Base-by-base conservation (phyloP, 2,888 invertebrate species). In the Archaeoteleia sp. region DNA sequence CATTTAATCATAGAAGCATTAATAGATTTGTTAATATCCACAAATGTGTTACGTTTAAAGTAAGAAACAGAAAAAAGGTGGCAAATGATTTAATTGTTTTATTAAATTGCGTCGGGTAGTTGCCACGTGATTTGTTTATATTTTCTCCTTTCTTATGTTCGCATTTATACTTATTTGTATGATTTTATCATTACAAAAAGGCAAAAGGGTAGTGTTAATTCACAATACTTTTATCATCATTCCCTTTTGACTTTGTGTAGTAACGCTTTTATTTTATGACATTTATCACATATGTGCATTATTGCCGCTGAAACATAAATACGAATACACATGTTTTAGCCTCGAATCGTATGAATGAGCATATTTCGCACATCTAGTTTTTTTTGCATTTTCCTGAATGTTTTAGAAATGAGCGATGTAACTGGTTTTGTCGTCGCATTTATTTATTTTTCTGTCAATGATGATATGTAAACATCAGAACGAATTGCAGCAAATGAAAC, bases 241-340 rank as follows among this genome's bases (percentile, higher is more conserved):
- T 48, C 60, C 43, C 60, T 66, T 60, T 54, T 32, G 54, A 54
- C 54, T 60, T 66, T 60, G 48, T 54, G 35, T 27, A 35, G 37
- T 37, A 15, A 54, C 43, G 48, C 42, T 53, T 66, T 32, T 66
- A 54, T 51, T 61, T 61, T 61, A 67, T 67, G 51, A 61, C 67
- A 54, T 60, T 54, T 62, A 69, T 69, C 60, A 65, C 60, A 66
- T 66, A 48, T 61, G 63, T 37, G 48, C 57, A 68, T 70, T 67
- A 67, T 71, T 67, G 66, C 67, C 67, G 60, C 62, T 54, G 49
- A 51, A 65, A 67, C 55, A 23, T 46, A 67, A 67, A 67, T 20
- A 57, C 9, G 45, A 57, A 57, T 54, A 63, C 51, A 61, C 60
- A 53, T 42, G 13, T 14, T 42, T 37, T 29, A 48, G 35, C 46